A percentile compares a stretch with the other conserved stretches of the same genome.
phyloP scores from a whole-genome alignment of 2,888 invertebrate genomes.

The Troides aeacus region DNA sequence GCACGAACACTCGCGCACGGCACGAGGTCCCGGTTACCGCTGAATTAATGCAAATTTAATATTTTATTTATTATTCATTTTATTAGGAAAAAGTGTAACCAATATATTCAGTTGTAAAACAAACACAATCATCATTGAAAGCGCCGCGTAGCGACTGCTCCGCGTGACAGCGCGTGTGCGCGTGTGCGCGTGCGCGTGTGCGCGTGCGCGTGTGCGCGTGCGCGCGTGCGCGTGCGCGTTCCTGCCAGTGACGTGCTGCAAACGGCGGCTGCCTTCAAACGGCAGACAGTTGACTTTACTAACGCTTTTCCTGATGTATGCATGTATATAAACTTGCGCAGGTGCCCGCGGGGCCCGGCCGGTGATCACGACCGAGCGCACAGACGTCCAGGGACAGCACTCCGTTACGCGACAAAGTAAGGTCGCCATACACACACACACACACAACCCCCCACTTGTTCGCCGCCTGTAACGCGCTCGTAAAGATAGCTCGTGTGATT shows the following conservation, averaged over 20 bases:
- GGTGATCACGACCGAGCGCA: not conserved
- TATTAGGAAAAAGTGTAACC: not conserved
- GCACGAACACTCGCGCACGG: no score
- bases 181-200: not conserved
- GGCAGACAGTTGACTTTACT: no score
- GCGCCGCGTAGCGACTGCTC: constrained; percentile 9
- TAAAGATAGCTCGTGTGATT: constrained; percentile 17
- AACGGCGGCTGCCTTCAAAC: not conserved
- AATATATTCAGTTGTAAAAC: constrained; percentile 7
- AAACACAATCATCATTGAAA: not conserved
- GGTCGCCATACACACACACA: no score
- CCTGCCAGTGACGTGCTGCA: not conserved
- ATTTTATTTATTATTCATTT: not conserved
- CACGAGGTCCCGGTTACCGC: no score
- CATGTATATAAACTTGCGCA: no score
- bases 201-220: not conserved
- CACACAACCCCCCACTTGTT: no score
- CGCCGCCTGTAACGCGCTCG: not conserved
- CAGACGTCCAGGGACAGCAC: not conserved
- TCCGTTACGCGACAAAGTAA: not conserved
- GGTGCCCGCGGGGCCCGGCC: no score
- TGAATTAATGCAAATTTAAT: not conserved
- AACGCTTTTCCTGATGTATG: no score
- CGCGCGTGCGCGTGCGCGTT: not conserved
- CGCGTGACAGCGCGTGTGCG: constrained; percentile 5